Evolutionary conservation across 2,888 invertebrate species (phyloP).

Genomic region (Catocala nupta): DNA sequence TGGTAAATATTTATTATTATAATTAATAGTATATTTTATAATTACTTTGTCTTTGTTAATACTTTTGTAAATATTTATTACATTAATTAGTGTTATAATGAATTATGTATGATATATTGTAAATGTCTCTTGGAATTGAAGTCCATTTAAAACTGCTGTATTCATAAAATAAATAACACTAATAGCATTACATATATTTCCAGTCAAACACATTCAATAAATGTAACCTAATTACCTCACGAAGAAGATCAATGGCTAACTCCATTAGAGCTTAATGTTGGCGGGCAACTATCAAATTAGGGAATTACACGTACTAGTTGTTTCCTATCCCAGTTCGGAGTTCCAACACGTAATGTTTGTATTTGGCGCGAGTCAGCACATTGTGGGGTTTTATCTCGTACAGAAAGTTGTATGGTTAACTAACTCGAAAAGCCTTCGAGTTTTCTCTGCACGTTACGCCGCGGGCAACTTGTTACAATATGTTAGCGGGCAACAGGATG

Average conservation of each 20-base stretch:
- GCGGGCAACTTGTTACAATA: conserved; percentile 70
- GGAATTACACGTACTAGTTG: conserved; percentile 49
- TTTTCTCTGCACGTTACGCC: conserved; percentile 76
- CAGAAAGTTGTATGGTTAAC: conserved; percentile 76
- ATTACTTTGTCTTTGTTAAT: too few species aligned
- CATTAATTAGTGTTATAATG: too few species aligned
- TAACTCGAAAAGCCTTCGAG: conserved; percentile 73
- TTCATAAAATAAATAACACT: too few species aligned
- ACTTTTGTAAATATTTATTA: too few species aligned
- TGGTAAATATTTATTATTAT: too few species aligned
- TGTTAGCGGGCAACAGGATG: conserved; percentile 57
- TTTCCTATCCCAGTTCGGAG: conserved; percentile 47
- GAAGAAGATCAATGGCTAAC: conserved; percentile 45
- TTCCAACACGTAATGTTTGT: conserved; percentile 65
- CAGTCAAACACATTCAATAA: not conserved
- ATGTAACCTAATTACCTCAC: not conserved
- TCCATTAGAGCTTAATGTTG: conserved; percentile 40
- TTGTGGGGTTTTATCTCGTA: conserved; percentile 66
- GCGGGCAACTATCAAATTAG: conserved; percentile 52
- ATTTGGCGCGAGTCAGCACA: conserved; percentile 60
- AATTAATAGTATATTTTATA: too few species aligned
- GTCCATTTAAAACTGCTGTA: too few species aligned
- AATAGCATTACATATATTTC: too few species aligned
- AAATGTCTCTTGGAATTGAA: too few species aligned
- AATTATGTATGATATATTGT: too few species aligned